Evolutionary conservation across 1,140 invertebrate species (phyloP).

Genomic region (Gonatopus flavifemur): DNA sequence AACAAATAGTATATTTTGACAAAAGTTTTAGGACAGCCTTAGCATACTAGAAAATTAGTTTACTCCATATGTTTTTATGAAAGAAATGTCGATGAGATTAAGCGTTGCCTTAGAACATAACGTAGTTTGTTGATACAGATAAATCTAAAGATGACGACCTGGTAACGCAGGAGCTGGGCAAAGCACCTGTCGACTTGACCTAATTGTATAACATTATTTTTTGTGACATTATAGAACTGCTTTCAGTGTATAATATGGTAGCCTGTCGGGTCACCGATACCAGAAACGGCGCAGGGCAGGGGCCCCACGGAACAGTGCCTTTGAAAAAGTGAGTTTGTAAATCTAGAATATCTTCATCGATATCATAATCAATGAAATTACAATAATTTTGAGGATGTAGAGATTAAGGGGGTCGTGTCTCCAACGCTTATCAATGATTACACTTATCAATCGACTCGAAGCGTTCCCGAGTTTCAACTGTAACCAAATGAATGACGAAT

Average conservation of each 20-base stretch:
- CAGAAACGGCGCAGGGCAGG: slow-evolving; percentile 80
- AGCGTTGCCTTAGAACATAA: background rate
- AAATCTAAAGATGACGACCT: slow-evolving; percentile 24
- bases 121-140: background rate
- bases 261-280: slow-evolving; percentile 91
- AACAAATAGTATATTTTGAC: too few relatives aligned
- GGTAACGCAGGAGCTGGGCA: slow-evolving; percentile 34
- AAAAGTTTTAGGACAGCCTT: too few relatives aligned
- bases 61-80: too few relatives aligned
- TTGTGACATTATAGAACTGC: slow-evolving; percentile 58
- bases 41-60: too few relatives aligned
- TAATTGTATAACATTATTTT: slow-evolving; percentile 39
- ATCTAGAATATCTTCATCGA: slow-evolving; percentile 1
- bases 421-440: slow-evolving; percentile 12
- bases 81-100: too few relatives aligned
- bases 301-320: slow-evolving; percentile 91
- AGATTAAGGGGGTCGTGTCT: slow-evolving; percentile 26
- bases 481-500: too few relatives aligned
- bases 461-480: too few relatives aligned
- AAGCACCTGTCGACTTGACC: slow-evolving; percentile 25
- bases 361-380: slow-evolving; percentile 4
- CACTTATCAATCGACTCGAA: background rate
- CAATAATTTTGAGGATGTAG: slow-evolving; percentile 26
- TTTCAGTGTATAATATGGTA: slow-evolving; percentile 97
- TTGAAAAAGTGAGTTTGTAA: slow-evolving; percentile 88